phyloP scores from a whole-genome alignment of 2,888 invertebrate genomes.

The Tachina grossa region DNA sequence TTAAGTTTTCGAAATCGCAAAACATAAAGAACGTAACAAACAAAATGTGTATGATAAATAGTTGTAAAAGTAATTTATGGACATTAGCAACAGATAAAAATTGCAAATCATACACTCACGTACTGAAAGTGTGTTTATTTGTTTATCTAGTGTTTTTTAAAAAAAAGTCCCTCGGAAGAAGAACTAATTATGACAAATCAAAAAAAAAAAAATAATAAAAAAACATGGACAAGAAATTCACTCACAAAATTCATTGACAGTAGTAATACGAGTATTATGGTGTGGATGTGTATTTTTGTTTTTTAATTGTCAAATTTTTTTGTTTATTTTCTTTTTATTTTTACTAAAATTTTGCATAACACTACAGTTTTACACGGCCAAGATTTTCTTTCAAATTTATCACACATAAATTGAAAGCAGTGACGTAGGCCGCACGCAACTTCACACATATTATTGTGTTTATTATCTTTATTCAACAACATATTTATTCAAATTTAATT shows the following conservation, averaged over 20 bases:
- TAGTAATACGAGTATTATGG: background rate
- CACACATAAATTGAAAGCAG: no score
- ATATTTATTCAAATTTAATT: no score
- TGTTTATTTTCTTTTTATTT: background rate
- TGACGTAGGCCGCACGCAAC: no score
- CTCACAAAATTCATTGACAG: background rate
- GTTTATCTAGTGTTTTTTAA: background rate
- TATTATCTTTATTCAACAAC: no score
- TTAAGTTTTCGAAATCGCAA: background rate
- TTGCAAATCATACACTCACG: constrained; percentile 34
- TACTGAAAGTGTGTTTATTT: constrained; percentile 3
- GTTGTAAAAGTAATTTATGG: constrained; percentile 29
- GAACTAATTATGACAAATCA: constrained; percentile 10
- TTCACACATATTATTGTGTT: no score
- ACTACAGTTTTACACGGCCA: no score
- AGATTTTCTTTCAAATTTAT: no score
- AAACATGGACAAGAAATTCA: background rate
- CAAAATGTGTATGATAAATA: constrained; percentile 20
- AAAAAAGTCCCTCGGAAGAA: constrained; percentile 24
- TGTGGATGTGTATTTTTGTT: background rate
- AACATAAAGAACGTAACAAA: background rate
- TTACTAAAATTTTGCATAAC: background rate
- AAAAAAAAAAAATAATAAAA: background rate
- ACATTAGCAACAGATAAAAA: constrained; percentile 36
- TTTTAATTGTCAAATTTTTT: background rate